These are phyloP conservation scores for Drosophila azteca DNA, from an alignment of 1,140 invertebrate genomes.

Conservation along the genomic window DNA sequence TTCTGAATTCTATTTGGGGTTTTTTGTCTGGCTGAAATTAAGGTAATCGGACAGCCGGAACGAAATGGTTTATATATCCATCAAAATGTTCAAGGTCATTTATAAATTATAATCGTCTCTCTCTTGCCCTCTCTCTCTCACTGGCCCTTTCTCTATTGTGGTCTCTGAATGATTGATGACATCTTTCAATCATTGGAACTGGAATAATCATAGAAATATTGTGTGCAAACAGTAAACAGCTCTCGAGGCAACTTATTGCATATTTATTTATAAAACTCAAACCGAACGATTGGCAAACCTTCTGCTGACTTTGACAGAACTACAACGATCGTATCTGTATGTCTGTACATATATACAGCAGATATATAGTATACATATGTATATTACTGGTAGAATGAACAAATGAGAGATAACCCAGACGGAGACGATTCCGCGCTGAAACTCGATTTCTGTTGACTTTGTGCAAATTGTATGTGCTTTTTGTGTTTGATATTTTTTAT, in stretches of 20 bases:
- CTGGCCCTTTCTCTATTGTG: background rate
- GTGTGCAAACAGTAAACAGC: no score
- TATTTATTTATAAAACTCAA: slow-evolving; percentile 53
- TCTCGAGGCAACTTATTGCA: slow-evolving; percentile 31
- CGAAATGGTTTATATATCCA: slow-evolving; percentile 20
- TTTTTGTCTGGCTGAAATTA: slow-evolving; percentile 26
- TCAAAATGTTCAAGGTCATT: slow-evolving; percentile 17
- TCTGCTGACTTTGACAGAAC: slow-evolving; percentile 38
- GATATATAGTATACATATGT: no score
- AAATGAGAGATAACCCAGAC: no score
- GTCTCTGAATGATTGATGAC: slow-evolving; percentile 47
- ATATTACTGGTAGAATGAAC: no score
- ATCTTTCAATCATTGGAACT: slow-evolving; percentile 26
- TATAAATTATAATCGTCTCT: background rate
- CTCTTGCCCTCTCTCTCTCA: no score
- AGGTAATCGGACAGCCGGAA: slow-evolving; percentile 37
- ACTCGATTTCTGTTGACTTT: no score
- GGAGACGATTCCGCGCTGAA: no score
- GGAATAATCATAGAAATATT: background rate
- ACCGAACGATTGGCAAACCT: slow-evolving; percentile 12
- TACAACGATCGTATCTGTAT: background rate
- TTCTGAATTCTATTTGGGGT: no score
- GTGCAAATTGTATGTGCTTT: background rate
- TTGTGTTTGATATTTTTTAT: slow-evolving; percentile 9
- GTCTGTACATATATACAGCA: background rate